Base-by-base conservation (phyloP, 1,140 invertebrate genomes). In the Atta texana region DNA sequence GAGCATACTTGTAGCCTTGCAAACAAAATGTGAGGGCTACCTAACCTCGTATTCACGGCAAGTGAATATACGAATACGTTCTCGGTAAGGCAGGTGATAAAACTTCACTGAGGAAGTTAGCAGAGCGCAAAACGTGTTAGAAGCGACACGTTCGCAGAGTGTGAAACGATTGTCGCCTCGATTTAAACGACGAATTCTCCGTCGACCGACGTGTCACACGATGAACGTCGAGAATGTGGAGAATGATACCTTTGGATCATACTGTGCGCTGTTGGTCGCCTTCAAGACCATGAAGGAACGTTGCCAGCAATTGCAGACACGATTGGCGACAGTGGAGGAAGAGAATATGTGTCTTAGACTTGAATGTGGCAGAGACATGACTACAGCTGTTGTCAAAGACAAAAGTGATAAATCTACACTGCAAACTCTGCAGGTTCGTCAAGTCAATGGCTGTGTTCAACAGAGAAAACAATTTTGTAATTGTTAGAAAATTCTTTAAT, bases 201-300 rank as follows among this genome's bases (percentile, higher is more conserved):
- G 18, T n/a, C 14, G 16, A 10, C 0, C 6, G 44, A n/a, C 14
- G 61, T 10, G 21, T 21, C 14, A 12, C 75, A 55, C 31, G 16
- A 87, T 85, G 77, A 90, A 69, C 80, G 66, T 78, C 57, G 74
- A 86, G 64, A 63, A 57, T 8, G 31, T 57, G 24, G 86, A 90
- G 51, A 90, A 81, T 64, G 61, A 87, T 24, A 93, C 92, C 64
- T 66, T 89, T 74, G 94, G 93, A 24, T 95, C 96, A 2, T 94
- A 96, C 85, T 95, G 96, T 94, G 97, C 97, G 24, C 94, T 98
- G 64, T 96, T 97, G 95, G 95, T 98, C 66, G 97, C 97, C 16
- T 95, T 98, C 88, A 96, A 97, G 93, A 97, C 97, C 8, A 97
- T 98, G 96, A 97, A 97, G 92, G 97, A 98, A 94, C 95, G 97